phyloP scores from a whole-genome alignment of 2,797 vertebrate species.

The Enteromius thamalakanensis region DNA sequence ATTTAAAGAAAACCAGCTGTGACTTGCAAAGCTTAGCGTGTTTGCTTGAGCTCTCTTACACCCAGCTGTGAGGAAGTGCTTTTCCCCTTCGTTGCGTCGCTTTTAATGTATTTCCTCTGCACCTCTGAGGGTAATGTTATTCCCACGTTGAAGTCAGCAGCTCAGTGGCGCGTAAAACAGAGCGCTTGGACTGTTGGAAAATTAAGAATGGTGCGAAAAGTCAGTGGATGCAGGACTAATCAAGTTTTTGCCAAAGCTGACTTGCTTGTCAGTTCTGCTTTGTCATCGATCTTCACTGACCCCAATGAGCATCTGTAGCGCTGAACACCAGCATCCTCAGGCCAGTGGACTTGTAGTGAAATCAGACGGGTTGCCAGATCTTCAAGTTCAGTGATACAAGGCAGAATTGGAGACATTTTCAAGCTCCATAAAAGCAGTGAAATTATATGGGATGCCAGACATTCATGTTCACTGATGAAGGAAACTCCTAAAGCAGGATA shows the following conservation, averaged over 20 bases:
- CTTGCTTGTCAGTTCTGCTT: constrained; percentile 5
- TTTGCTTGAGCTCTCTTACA: constrained; percentile 43
- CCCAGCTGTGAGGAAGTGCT: constrained; percentile 37
- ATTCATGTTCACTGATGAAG: not conserved
- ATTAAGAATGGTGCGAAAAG: constrained; percentile 24
- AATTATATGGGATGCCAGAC: not conserved
- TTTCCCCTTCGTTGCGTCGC: not conserved
- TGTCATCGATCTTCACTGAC: constrained; percentile 14
- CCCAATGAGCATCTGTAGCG: not conserved
- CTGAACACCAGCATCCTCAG: not conserved
- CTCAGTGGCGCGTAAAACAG: constrained; percentile 61
- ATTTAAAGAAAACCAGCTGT: constrained; percentile 42
- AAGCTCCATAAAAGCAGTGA: not conserved
- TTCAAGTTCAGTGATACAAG: not conserved
- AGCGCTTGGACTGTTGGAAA: constrained; percentile 62
- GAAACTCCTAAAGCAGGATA: not conserved
- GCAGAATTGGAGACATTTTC: not conserved
- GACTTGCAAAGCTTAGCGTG: constrained; percentile 27
- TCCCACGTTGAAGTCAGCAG: constrained; percentile 60
- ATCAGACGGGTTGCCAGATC: not conserved
- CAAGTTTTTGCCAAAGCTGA: not conserved
- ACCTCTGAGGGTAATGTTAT: constrained; percentile 46
- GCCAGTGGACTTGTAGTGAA: not conserved
- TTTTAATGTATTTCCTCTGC: constrained; percentile 40
- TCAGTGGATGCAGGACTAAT: constrained; percentile 19